Percentiles rank a stretch among this genome's conserved stretches.
phyloP scores from a whole-genome alignment of 2,113 vertebrate species.

The Macquaria ambigua region DNA sequence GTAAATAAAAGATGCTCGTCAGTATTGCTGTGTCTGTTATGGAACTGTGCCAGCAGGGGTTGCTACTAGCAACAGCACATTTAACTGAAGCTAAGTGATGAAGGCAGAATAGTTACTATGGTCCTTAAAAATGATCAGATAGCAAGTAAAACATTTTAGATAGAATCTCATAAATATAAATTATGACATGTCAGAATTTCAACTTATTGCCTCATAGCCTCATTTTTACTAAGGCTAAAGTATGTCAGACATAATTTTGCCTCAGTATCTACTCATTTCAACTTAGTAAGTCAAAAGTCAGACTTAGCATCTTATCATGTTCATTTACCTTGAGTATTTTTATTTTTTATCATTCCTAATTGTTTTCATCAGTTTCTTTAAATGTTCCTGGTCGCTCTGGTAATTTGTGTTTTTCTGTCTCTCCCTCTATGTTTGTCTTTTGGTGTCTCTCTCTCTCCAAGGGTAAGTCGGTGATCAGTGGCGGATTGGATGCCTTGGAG shows the following conservation, averaged over 20 bases:
- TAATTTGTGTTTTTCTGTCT: too few relatives aligned
- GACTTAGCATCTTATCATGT: too few relatives aligned
- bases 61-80: not conserved
- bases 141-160: not conserved
- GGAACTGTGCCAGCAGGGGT: not conserved
- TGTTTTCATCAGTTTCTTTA: not conserved
- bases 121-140: not conserved
- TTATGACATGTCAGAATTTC: not conserved
- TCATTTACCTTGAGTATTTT: not conserved
- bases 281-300: too few relatives aligned
- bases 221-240: not conserved
- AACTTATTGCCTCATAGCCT: too few relatives aligned
- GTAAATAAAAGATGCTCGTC: not conserved
- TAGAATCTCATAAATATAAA: not conserved
- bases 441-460: constrained; percentile 51
- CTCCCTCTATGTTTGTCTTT: not conserved
- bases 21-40: not conserved
- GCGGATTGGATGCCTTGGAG: constrained; percentile 97
- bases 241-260: not conserved
- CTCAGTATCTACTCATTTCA: not conserved
- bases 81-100: not conserved
- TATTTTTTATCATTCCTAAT: too few relatives aligned
- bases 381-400: too few relatives aligned
- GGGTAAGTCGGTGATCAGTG: constrained; percentile 95
- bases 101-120: not conserved